Percentiles rank a stretch among this genome's conserved stretches.
These are phyloP conservation scores for Palythoa grandis DNA, from an alignment of 92 coral and sea anemone species.

Conservation along the genomic window DNA sequence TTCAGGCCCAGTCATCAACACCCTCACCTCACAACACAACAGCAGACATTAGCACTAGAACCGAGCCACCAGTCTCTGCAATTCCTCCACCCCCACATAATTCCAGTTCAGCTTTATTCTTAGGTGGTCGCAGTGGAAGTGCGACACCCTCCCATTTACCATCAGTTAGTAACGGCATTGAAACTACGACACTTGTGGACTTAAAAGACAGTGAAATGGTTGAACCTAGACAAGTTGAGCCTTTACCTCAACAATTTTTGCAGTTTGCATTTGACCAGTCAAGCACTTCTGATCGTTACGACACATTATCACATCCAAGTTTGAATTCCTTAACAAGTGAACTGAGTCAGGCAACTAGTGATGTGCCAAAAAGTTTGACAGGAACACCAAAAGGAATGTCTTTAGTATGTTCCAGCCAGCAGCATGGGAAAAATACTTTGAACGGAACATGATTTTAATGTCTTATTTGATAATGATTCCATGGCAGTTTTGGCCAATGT, in stretches of 20 bases:
- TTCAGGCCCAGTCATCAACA: constrained; percentile 49
- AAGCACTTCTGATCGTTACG: constrained; percentile 57
- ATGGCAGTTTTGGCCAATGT: not conserved
- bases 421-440: not conserved
- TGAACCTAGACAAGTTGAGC: constrained; percentile 63
- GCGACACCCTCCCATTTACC: constrained; percentile 18
- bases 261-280: constrained; percentile 86
- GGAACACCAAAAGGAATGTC: constrained; percentile 18
- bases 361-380: constrained; percentile 13
- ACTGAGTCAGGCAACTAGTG: constrained; percentile 38
- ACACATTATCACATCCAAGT: constrained; percentile 46
- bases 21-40: constrained; percentile 32
- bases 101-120: constrained; percentile 67
- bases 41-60: constrained; percentile 48
- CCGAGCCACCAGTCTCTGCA: constrained; percentile 69
- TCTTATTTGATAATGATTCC: not conserved
- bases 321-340: constrained; percentile 50
- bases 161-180: constrained; percentile 17
- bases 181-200: constrained; percentile 56
- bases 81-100: constrained; percentile 78
- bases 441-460: constrained; percentile 3
- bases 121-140: constrained; percentile 49
- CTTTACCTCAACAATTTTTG: constrained; percentile 81
- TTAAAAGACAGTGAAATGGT: constrained; percentile 68
- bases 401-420: not conserved